Evolutionary conservation across 2,888 invertebrate species (phyloP).

Genomic region (Chrysolina oricalcia): DNA sequence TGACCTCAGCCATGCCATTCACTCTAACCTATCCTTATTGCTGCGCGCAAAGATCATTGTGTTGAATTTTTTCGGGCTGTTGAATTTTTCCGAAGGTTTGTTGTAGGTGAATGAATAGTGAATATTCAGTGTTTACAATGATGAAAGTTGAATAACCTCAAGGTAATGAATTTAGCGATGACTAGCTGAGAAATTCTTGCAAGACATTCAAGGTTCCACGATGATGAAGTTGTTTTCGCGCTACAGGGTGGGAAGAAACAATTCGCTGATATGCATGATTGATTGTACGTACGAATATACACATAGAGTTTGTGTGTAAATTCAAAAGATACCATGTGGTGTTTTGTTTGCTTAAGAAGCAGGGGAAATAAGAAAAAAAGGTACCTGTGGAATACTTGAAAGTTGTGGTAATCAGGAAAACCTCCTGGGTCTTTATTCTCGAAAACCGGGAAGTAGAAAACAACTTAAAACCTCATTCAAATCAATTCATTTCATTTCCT

Average conservation of each 20-base stretch:
- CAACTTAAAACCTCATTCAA: too few relatives aligned
- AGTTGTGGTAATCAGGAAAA: too few relatives aligned
- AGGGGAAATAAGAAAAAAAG: too few relatives aligned
- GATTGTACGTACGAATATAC: too few relatives aligned
- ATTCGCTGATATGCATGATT: too few relatives aligned
- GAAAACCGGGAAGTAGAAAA: too few relatives aligned
- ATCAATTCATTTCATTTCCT: too few relatives aligned
- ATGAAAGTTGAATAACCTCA: conserved; percentile 41
- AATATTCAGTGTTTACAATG: conserved; percentile 33
- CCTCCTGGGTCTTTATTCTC: too few relatives aligned
- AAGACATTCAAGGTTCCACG: conserved; percentile 26
- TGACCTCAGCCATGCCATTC: conserved; percentile 29
- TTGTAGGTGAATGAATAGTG: conserved; percentile 31
- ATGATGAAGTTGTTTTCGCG: conserved; percentile 27
- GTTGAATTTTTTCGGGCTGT: conserved; percentile 21
- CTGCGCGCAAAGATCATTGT: conserved; percentile 16
- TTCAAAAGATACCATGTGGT: too few relatives aligned
- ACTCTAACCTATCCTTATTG: conserved; percentile 18
- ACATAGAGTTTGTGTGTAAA: too few relatives aligned
- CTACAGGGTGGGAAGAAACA: conserved; percentile 2
- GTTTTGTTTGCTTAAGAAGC: too few relatives aligned
- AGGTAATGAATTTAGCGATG: conserved; percentile 26
- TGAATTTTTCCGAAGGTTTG: conserved; percentile 20
- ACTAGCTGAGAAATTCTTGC: conserved; percentile 15
- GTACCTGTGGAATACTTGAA: too few relatives aligned